Base-by-base conservation (phyloP, 2,888 invertebrate genomes). In the Cataglyphis altisquamis region DNA sequence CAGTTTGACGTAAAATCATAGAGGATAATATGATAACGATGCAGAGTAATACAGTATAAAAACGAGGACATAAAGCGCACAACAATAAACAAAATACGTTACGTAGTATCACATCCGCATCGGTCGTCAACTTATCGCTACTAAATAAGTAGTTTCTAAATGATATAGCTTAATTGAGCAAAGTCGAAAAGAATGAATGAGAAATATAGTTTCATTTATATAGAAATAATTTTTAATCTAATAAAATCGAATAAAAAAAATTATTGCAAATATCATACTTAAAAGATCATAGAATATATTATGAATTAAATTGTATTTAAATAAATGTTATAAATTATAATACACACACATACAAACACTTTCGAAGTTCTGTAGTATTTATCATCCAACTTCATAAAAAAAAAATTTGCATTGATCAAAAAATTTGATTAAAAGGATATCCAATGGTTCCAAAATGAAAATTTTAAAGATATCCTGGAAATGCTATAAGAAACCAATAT, bases 121-220 rank as follows among this genome's bases (percentile, higher is more conserved):
- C 66, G 75, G 48, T 75, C 75, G 12, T 67, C 75, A 67, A 67
- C 75, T 67, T 75, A n/a, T 75, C 67, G 15, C 15, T 25, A 6
- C 12, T 32, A n/a, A 64, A 0, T 32, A n/a, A 64, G 0, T n/a
- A 41, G 8, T 29, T 52, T 52, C 1, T 15, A 15, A 32, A 15
- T 21, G 21, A 1, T 15, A 21, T 29, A 21, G 8, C 21, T 4
- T 32, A 48, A 48, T 52, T 55, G 52, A 2, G n/a, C 8, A n/a
- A 48, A 48, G 6, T 48, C 18, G 18, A 60, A 32, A 41, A 62
- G 9, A 41, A 41, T 15, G n/a, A 55, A 18, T 21, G 1, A 12
- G 8, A 9, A 29, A 18, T 72, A 29, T 8, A 12, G 5, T 52
- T 73, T 12, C 0, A 0, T 10, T 60, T 48, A 48, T 48, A 18